These are phyloP conservation scores for Catamblyrhynchus diadema DNA, from an alignment of 2,797 vertebrate species.

Conservation along the genomic window DNA sequence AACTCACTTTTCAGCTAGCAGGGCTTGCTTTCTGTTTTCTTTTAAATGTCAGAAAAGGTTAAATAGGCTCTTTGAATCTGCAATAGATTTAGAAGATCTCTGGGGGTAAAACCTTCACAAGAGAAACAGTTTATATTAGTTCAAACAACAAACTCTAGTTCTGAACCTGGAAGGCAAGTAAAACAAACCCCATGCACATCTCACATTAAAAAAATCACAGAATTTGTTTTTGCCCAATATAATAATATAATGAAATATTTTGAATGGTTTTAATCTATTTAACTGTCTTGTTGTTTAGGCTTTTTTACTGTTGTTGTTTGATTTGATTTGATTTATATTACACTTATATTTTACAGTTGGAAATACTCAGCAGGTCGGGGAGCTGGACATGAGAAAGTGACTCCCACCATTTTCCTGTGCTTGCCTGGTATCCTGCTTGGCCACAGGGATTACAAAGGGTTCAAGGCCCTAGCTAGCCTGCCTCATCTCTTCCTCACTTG, in stretches of 20 bases:
- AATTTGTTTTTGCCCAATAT: neutral
- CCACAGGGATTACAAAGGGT: neutral
- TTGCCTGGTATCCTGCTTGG: neutral
- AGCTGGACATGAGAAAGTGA: neutral
- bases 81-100: conserved; percentile 68
- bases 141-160: conserved; percentile 31
- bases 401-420: neutral
- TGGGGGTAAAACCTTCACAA: conserved; percentile 51
- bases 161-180: conserved; percentile 23
- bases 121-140: conserved; percentile 37
- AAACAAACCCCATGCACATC: neutral
- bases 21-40: conserved; percentile 69
- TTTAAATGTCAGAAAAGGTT: conserved; percentile 81
- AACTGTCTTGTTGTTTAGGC: neutral
- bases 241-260: neutral
- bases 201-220: neutral
- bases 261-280: neutral
- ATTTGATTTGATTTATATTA: neutral
- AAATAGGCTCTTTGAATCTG: conserved; percentile 72
- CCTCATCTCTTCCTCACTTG: neutral
- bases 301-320: neutral
- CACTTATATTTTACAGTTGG: neutral
- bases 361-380: neutral
- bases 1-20: conserved; percentile 73
- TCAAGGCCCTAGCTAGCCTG: neutral